Base-by-base conservation (phyloP, 2,113 vertebrate genomes). In the Riparia riparia region DNA sequence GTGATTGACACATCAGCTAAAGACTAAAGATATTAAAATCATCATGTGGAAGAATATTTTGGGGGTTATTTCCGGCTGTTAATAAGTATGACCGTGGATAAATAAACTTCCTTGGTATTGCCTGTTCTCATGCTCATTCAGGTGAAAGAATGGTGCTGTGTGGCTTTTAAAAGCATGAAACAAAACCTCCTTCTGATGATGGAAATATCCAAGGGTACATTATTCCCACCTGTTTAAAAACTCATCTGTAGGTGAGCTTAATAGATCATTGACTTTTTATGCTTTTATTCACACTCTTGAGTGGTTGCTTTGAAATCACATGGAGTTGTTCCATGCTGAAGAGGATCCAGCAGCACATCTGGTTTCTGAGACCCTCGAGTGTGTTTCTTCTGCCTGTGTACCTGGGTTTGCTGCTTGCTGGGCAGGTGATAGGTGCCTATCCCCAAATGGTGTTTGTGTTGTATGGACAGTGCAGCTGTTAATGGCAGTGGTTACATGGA, bases 351-450 rank as follows among this genome's bases (percentile, higher is more conserved):
- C n/a, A 42, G 22, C 42, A 5, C 15, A 4, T 76, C 32, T 93
- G 53, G 31, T 37, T 56, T 61, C 15, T 51, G 8, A 37, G 54
- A 25, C 9, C 71, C 91, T 32, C 32, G 29, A 3, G 14, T 17
- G 2, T 45, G 9, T 44, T 71, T 51, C 26, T 81, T 64, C 31
- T 51, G 26, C 18, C 24, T 14, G 10, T 14, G 13, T 49, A 2
- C 1, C 0, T 70, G 41, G 14, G 10, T 51, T 37, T 9, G 3
- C 12, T 1, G 0, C 49, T 41, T 45, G 10, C 24, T 58, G 70
- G 14, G 54, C 20, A 53, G 32, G 7, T 32, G 31, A 16, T 14
- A 4, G 29, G 3, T 54, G 21, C 8, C 20, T 44, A 2, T 66
- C 13, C 12, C 70, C 37, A 42, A 4, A 5, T 22, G 2, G 2